These are phyloP conservation scores for Rhamphomyia laevipes DNA, from an alignment of 2,888 invertebrate species.

Conservation along the genomic window DNA sequence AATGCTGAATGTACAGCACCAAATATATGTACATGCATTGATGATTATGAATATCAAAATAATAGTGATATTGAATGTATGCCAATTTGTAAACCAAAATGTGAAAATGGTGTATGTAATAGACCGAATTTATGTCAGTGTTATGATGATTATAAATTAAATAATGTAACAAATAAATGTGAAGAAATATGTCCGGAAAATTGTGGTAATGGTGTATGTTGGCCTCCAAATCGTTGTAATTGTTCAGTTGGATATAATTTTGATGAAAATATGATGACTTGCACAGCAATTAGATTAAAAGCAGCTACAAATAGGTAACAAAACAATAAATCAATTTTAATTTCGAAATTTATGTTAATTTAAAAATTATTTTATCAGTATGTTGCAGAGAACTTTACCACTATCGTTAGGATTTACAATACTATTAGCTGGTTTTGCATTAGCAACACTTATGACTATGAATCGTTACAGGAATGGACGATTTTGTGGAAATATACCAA, in stretches of 20 bases:
- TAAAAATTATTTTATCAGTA: neutral
- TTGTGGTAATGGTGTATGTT: conserved; percentile 12
- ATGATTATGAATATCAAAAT: conserved; percentile 30
- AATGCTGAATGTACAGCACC: conserved; percentile 43
- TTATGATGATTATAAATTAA: conserved; percentile 27
- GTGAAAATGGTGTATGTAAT: conserved; percentile 35
- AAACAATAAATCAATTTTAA: too few relatives aligned
- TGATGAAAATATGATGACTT: neutral
- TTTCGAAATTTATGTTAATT: too few relatives aligned
- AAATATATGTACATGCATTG: conserved; percentile 41
- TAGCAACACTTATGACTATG: neutral
- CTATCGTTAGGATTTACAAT: neutral
- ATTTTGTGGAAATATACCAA: neutral
- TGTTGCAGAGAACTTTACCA: neutral
- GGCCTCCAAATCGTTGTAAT: neutral
- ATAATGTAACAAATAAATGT: conserved; percentile 9
- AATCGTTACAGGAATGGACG: neutral
- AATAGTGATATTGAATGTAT: conserved; percentile 26
- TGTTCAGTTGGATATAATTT: neutral
- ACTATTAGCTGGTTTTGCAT: neutral
- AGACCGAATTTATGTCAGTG: conserved; percentile 35
- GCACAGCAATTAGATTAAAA: neutral
- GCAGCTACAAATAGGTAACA: neutral
- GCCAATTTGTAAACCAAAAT: conserved; percentile 28
- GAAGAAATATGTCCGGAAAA: neutral